A percentile compares a stretch with the other conserved stretches of the same genome.
Conservation (phyloP, 1,140 invertebrate genomes). For the Lepidurus arcticus region DNA sequence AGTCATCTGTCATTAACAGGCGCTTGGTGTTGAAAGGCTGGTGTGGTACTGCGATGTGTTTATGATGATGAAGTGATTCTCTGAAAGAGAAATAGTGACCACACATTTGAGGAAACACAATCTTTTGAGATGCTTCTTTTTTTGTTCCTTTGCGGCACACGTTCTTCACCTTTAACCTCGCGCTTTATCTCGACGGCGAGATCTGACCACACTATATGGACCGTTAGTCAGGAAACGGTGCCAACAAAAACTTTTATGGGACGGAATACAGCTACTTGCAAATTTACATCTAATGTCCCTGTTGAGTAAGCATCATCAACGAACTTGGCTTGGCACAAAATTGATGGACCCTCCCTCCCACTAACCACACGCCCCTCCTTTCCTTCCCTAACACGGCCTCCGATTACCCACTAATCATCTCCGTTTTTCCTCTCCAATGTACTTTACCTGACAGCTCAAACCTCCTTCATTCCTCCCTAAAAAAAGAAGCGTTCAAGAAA, state of each 20-base stretch:
- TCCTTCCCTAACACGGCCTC: not conserved
- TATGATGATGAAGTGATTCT: conserved; percentile 3
- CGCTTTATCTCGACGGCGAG: not conserved
- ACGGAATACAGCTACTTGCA: conserved; percentile 1
- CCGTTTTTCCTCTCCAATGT: not conserved
- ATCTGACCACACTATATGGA: not conserved
- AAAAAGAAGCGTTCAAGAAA: not conserved
- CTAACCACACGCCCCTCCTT: not conserved
- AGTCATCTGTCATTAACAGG: conserved; percentile 15
- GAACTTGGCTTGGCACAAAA: not conserved
- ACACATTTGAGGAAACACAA: not conserved
- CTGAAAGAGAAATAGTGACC: conserved; percentile 18
- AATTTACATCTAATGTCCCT: not conserved
- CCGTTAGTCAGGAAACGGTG: conserved; percentile 3
- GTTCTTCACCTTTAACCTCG: not conserved
- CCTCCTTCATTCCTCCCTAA: not conserved
- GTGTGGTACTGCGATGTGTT: not conserved
- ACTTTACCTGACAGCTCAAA: not conserved
- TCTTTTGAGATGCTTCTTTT: not conserved
- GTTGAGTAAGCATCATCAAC: not conserved
- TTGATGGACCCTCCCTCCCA: not conserved
- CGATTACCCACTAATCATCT: not conserved
- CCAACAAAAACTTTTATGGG: conserved; percentile 6
- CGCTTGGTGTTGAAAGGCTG: conserved; percentile 4
- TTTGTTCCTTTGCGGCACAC: not conserved